Conservation (phyloP, 1,140 invertebrate species). For the Caenorhabditis latens region DNA sequence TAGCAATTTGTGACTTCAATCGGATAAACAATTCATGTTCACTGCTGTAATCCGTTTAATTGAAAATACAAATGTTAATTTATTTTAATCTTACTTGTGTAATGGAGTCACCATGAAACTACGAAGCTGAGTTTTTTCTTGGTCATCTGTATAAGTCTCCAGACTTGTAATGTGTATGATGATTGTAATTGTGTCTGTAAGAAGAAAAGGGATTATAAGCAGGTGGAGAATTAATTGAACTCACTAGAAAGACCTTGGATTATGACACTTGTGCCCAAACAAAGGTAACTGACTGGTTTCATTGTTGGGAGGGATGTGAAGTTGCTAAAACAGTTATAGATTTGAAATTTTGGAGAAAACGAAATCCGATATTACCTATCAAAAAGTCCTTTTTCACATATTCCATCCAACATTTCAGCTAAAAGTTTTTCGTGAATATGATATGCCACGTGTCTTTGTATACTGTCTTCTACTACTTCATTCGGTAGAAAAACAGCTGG, state of each 20-base stretch:
- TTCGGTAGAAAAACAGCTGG: constrained; percentile 8
- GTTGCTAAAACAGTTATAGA: background rate
- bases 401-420: constrained; percentile 15
- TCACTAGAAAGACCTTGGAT: constrained; percentile 35
- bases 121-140: constrained; percentile 31
- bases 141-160: constrained; percentile 32
- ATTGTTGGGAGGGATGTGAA: constrained; percentile 28
- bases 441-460: constrained; percentile 27
- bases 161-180: constrained; percentile 31
- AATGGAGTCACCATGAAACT: constrained; percentile 45
- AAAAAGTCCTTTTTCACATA: constrained; percentile 42
- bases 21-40: constrained; percentile 42
- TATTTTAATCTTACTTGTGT: constrained; percentile 1
- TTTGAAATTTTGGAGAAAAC: background rate
- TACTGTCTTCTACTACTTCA: background rate
- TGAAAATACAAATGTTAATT: background rate
- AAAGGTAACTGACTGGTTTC: constrained; percentile 31
- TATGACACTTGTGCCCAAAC: constrained; percentile 29
- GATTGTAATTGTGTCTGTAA: constrained; percentile 41
- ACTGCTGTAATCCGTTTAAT: constrained; percentile 24
- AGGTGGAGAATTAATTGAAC: background rate
- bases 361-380: background rate
- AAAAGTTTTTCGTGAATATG: constrained; percentile 41
- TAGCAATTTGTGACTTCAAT: constrained; percentile 15
- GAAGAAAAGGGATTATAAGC: background rate